Evolutionary conservation across 35 echinoderm and acorn worm genomes (phyloP), one percentile per base, ranked within the genome.

Genomic region (Anneissia japonica): DNA sequence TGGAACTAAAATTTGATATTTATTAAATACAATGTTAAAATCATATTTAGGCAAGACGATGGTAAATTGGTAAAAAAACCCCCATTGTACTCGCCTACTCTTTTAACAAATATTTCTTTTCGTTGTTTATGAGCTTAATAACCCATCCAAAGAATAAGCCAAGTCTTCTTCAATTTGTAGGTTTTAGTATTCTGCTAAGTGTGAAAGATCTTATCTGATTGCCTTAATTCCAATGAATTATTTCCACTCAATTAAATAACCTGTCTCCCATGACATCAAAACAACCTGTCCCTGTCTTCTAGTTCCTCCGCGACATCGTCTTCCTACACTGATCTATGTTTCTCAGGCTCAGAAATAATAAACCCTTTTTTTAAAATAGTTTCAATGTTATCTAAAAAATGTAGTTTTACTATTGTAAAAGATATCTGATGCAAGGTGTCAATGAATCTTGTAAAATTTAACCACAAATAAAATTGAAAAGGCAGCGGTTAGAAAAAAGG

Each of bases 181-280:
- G n/a, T n/a, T n/a, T n/a, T n/a, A n/a, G n/a, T n/a, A n/a, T n/a
- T n/a, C n/a, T 64, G 1, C 11, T 45, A 45, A 7, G 40, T 45
- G 40, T 45, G 40, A 64, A 64, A 64, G 51, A 64, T 64, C 26
- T 12, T 64, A 64, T 64, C 51, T 16, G 19, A 64, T 64, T 64
- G 26, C 51, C 51, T 64, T 64, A 12, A 64, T 64, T 23, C 26
- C 19, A 26, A 64, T 64, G 26, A 64, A 23, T 64, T 16, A 64
- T 64, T 64, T 64, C 51, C 51, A 64, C 51, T 64, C 51, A 64
- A 64, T 64, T 64, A 64, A 64, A 64, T 64, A 64, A 64, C 51
- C 51, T 64, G 21, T 64, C 51, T 64, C 51, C 51, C 51, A 64
- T 64, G 51, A 64, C 51, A 64, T 23, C 21, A 64, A n/a, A 64